Conservation (phyloP, 2,113 vertebrate species). For the Ancistrus triradiatus region DNA sequence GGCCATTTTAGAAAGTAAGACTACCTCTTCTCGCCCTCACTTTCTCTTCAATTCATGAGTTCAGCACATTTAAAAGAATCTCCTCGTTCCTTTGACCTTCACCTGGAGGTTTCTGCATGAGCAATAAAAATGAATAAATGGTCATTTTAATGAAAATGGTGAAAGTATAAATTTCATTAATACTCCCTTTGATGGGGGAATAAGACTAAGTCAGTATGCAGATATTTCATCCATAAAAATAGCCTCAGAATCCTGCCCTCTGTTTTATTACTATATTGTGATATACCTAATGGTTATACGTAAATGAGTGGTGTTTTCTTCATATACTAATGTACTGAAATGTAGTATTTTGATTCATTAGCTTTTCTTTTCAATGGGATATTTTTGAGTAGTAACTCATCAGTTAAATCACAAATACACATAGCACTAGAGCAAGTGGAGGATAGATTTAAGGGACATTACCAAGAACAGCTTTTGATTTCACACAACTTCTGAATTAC, state of each 20-base stretch:
- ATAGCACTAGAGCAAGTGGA: too few relatives aligned
- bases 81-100: conserved; percentile 44
- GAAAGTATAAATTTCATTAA: conserved; percentile 37
- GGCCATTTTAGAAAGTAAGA: conserved; percentile 57
- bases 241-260: conserved; percentile 15
- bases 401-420: too few relatives aligned
- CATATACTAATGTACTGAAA: not conserved
- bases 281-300: conserved; percentile 1
- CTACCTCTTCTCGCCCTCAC: conserved; percentile 8
- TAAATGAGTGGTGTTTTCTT: conserved; percentile 16
- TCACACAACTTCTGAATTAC: too few relatives aligned
- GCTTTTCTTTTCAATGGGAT: not conserved
- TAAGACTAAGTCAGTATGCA: conserved; percentile 9
- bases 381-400: too few relatives aligned
- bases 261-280: conserved; percentile 4
- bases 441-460: too few relatives aligned
- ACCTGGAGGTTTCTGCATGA: conserved; percentile 35
- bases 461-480: too few relatives aligned
- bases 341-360: not conserved
- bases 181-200: conserved; percentile 26
- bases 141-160: conserved; percentile 44
- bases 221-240: conserved; percentile 23
- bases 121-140: conserved; percentile 43
- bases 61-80: not conserved
- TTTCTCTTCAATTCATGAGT: not conserved